phyloP scores from a whole-genome alignment of 2,888 invertebrate genomes.

The Clunio marinus region DNA sequence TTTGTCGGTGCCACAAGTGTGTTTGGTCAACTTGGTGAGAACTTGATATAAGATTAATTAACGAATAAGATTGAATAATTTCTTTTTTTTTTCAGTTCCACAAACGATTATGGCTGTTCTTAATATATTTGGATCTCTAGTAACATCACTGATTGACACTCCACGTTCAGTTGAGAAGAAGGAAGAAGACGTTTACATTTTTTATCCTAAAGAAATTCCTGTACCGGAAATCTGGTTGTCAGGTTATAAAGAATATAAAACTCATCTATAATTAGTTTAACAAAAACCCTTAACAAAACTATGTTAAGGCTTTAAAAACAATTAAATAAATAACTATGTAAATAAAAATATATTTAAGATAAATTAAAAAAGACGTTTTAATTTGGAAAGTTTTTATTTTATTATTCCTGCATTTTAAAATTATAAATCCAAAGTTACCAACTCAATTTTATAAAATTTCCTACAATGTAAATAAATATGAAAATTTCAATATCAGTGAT shows the following conservation, averaged over 20 bases:
- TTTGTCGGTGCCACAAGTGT: slow-evolving; percentile 50
- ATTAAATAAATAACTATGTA: too few relatives aligned
- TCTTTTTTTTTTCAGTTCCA: slow-evolving; percentile 7
- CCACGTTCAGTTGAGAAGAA: slow-evolving; percentile 5
- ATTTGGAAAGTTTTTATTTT: too few relatives aligned
- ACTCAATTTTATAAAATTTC: slow-evolving; percentile 19
- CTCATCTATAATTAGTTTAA: background rate
- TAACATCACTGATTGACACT: slow-evolving; percentile 8
- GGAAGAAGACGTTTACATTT: background rate
- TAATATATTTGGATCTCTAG: slow-evolving; percentile 18
- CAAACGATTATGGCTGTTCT: slow-evolving; percentile 5
- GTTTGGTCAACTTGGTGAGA: slow-evolving; percentile 46
- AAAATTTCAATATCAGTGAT: slow-evolving; percentile 7
- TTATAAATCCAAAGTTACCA: background rate
- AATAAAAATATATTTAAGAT: too few relatives aligned
- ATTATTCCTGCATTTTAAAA: slow-evolving; percentile 4
- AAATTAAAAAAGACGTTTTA: too few relatives aligned
- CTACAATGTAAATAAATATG: slow-evolving; percentile 21
- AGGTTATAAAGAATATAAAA: slow-evolving; percentile 13
- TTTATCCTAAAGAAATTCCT: slow-evolving; percentile 31
- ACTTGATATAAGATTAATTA: too few relatives aligned
- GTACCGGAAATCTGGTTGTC: slow-evolving; percentile 30
- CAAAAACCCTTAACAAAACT: background rate
- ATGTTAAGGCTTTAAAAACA: too few relatives aligned
- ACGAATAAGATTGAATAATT: background rate